These are phyloP conservation scores for Mohoua ochrocephala DNA, from an alignment of 2,113 vertebrate genomes.

Conservation along the genomic window DNA sequence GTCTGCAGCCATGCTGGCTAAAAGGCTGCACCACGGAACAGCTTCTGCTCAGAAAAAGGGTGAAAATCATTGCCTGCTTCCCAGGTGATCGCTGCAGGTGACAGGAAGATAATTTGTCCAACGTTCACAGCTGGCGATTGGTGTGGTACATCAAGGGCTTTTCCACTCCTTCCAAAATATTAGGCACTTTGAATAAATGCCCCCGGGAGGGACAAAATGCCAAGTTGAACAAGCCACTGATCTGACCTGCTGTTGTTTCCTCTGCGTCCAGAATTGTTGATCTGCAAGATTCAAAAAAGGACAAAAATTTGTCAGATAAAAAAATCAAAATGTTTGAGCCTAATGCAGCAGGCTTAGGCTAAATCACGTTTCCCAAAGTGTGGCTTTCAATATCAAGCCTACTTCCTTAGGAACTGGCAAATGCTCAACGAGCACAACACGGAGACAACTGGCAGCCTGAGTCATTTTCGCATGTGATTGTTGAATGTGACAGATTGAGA, in stretches of 20 bases:
- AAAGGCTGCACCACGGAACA: not conserved
- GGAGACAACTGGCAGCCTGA: constrained; percentile 47
- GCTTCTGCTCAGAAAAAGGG: not conserved
- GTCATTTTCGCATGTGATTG: constrained; percentile 39
- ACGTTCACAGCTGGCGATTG: not conserved
- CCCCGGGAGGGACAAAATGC: not conserved
- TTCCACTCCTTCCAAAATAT: not conserved
- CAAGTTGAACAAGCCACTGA: not conserved
- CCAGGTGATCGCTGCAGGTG: not conserved
- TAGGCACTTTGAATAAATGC: not conserved
- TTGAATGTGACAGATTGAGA: constrained; percentile 62
- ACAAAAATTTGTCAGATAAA: not conserved
- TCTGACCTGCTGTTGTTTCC: not conserved
- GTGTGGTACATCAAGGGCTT: not conserved
- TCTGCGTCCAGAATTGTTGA: not conserved
- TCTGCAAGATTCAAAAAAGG: not conserved
- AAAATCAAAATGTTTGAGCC: not conserved
- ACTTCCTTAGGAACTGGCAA: constrained; percentile 55
- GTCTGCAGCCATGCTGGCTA: not conserved
- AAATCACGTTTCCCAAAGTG: not conserved
- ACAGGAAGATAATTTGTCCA: not conserved
- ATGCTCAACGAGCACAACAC: constrained; percentile 32
- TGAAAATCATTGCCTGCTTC: not conserved
- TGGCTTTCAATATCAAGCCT: constrained; percentile 1
- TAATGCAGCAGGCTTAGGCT: not conserved